Base-by-base conservation (phyloP, 2,797 vertebrate genomes). In the Bradypodion ventrale region DNA sequence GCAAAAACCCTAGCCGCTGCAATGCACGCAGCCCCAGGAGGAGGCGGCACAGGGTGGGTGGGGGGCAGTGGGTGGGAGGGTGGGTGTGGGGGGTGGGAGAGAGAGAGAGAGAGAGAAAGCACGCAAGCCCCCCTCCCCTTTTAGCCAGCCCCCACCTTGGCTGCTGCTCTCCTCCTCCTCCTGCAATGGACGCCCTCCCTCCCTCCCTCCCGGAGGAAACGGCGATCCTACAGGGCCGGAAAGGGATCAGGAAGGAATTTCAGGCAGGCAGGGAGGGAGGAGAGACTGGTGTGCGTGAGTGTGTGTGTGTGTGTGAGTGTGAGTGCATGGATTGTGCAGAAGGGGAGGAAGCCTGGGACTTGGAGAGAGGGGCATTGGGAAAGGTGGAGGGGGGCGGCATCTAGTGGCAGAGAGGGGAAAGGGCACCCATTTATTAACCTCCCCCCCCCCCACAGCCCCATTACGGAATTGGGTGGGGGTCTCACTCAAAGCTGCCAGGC, bases 161-260 rank as follows among this genome's bases (percentile, higher is more conserved):
- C n/a, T n/a, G n/a, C n/a, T n/a, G n/a, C n/a, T 66, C 27, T 2
- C 25, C 82, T 62, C 49, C 35, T 62, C 42, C 87, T 79, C 79
- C 81, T 87, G 92, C 90, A 92, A 93, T 93, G 94, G 93, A 94
- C 89, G 94, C 90, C 90, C n/a, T n/a, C n/a, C n/a, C n/a, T n/a
- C n/a, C n/a, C n/a, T n/a, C n/a, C n/a, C n/a, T n/a, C n/a, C n/a
- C 93, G 87, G 92, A 96, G 97, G 96, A 97, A 96, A 94, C 92
- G 85, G 93, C 93, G 83, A 89, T 90, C 92, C 93, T 91, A 92
- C 94, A 93, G 95, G 96, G 96, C 96, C 96, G 96, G 97, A 97
- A 97, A 97, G 92, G 90, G 95, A 94, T 82, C 91, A 94, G 94
- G 91, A 73, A 94, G 90, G 89, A 91, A 89, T 92, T 79, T 37